Conservation (phyloP, 1,140 invertebrate genomes). For the Achatina immaculata region DNA sequence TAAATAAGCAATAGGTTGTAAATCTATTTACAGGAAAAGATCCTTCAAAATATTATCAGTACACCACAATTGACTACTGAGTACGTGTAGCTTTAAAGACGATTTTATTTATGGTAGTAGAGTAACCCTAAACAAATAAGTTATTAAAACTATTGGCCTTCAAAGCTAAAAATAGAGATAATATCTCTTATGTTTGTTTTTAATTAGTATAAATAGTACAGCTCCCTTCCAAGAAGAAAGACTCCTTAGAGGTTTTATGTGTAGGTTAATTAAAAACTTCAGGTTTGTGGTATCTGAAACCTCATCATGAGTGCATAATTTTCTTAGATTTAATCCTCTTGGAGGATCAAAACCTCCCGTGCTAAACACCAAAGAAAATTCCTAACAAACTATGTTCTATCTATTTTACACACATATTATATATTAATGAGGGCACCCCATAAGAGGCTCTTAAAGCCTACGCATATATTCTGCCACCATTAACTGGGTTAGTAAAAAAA, state of each 20-base stretch:
- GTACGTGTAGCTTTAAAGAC: too few species aligned
- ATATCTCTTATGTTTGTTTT: background rate
- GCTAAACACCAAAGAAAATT: constrained; percentile 18
- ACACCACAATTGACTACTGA: too few species aligned
- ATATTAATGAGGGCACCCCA: too few species aligned
- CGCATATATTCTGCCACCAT: background rate
- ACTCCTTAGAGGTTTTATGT: background rate
- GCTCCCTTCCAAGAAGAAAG: background rate
- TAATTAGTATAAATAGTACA: background rate
- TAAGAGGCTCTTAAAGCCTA: constrained; percentile 6
- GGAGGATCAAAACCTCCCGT: constrained; percentile 20
- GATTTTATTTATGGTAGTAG: too few species aligned
- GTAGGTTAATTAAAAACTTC: background rate
- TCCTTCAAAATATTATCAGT: too few species aligned
- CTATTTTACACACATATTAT: too few species aligned
- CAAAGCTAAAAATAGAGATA: constrained; percentile 25
- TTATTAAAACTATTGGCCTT: constrained; percentile 32
- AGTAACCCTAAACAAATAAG: background rate
- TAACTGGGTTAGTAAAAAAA: too few species aligned
- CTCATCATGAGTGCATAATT: background rate
- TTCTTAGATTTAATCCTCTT: background rate
- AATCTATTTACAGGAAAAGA: too few species aligned
- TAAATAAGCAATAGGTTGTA: background rate
- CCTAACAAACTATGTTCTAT: too few species aligned
- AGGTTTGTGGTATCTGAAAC: background rate